Evolutionary conservation across 2,888 invertebrate species (phyloP).

Genomic region (Petrolisthes manimaculis): DNA sequence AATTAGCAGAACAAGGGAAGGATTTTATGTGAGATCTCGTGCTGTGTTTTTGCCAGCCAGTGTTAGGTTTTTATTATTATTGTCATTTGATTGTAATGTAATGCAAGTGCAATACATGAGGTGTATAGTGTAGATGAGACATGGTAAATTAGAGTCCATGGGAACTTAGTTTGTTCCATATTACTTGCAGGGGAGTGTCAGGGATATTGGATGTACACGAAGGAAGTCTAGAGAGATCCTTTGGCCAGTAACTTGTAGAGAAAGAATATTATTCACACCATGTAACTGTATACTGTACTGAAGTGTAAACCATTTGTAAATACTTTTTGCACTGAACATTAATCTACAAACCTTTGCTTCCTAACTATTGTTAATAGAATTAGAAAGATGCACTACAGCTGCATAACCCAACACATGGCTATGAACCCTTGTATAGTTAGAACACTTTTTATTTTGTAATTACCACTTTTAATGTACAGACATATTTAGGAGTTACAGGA

Average conservation of each 20-base stretch:
- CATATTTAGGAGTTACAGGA: not conserved
- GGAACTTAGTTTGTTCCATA: not conserved
- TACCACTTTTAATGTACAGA: conserved; percentile 9
- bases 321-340: conserved; percentile 34
- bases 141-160: conserved; percentile 10
- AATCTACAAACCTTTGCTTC: conserved; percentile 31
- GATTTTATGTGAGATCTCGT: too few relatives aligned
- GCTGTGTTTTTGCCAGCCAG: too few relatives aligned
- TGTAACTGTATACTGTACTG: conserved; percentile 34
- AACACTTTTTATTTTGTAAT: conserved; percentile 17
- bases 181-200: conserved; percentile 26
- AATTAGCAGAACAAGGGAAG: too few relatives aligned
- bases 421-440: conserved; percentile 36
- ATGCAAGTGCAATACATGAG: conserved; percentile 32
- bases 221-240: conserved; percentile 7
- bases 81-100: conserved; percentile 8
- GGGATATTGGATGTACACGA: conserved; percentile 32
- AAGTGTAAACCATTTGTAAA: conserved; percentile 28
- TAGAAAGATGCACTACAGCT: conserved; percentile 36
- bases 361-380: conserved; percentile 15
- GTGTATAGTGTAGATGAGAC: conserved; percentile 2
- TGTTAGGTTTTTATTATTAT: too few relatives aligned
- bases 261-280: conserved; percentile 1
- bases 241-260: conserved; percentile 11
- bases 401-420: conserved; percentile 30